Evolutionary conservation across 1,140 invertebrate genomes (phyloP), one percentile per base, ranked within the genome.

Genomic region (Phortica variegata): DNA sequence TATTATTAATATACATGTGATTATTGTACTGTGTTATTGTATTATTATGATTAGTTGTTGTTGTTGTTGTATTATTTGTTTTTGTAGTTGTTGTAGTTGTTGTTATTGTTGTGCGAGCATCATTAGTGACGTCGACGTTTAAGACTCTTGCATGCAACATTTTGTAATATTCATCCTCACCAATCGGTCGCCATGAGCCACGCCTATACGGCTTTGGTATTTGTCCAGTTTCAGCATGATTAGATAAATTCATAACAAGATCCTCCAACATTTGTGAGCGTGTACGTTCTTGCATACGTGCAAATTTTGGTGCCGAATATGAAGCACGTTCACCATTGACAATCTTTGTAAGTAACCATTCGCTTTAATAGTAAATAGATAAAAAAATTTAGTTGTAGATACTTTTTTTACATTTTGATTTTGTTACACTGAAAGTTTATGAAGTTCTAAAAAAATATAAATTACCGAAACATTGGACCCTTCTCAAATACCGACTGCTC

Each of bases 291-390:
- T 95, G 89, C 87, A 98, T 93, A 49, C 93, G 84, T 0, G 94
- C 93, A 75, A 98, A 98, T 77, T 97, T 96, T 0, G 94, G 92
- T 3, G 95, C 93, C 9, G 93, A 97, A 68, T 97, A 97, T 49
- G 91, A 94, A 0, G 95, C 95, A 48, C 94, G 81, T 75, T 98
- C 96, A 0, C 95, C 96, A 65, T 98, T 98, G 1, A 98, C 94
- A 38, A 98, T 91, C 79, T 98, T 98, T 3, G 95, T 97, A 4
- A 98, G 80, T 15, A 98, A 81, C 90, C 96, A 98, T 76, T 98
- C 94, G 20, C 91, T 85, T 8, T n/a, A 8, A 8, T n/a, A 8
- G n/a, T 31, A 8, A 12, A 3, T n/a, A n/a, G n/a, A n/a, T n/a
- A n/a, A n/a, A n/a, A n/a, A n/a, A n/a, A n/a, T n/a, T n/a, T n/a